Conservation (phyloP, 1,140 invertebrate genomes). For the Vanessa atalanta region DNA sequence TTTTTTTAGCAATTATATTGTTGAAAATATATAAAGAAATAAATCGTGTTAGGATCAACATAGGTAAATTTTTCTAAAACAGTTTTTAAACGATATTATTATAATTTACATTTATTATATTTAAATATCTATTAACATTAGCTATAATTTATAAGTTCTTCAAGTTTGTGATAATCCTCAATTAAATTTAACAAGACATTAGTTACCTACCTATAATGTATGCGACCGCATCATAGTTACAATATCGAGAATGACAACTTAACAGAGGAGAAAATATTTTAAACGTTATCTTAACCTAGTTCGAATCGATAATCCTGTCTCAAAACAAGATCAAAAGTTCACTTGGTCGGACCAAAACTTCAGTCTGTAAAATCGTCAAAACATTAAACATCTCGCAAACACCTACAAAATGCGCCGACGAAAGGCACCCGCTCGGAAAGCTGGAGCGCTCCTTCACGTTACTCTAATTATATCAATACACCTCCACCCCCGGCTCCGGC, state of each 20-base stretch:
- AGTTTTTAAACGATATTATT: conserved; percentile 71
- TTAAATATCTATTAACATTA: conserved; percentile 79
- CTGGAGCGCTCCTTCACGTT: not conserved
- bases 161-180: conserved; percentile 74
- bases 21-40: conserved; percentile 62
- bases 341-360: conserved; percentile 80
- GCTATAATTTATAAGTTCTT: conserved; percentile 77
- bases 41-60: conserved; percentile 73
- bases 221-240: conserved; percentile 49
- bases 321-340: conserved; percentile 78
- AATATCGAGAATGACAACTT: conserved; percentile 62
- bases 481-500: not conserved
- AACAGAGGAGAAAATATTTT: conserved; percentile 67
- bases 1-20: conserved; percentile 59
- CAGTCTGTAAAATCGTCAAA: conserved; percentile 78
- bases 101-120: conserved; percentile 73
- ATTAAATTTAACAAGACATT: conserved; percentile 79
- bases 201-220: conserved; percentile 74
- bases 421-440: not conserved
- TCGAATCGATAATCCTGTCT: conserved; percentile 73
- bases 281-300: conserved; percentile 67
- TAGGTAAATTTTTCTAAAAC: conserved; percentile 81
- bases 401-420: conserved; percentile 29
- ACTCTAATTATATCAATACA: not conserved
- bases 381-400: conserved; percentile 55